These are phyloP conservation scores for Drosophila anomelani DNA, from an alignment of 2,888 invertebrate genomes.

Conservation along the genomic window DNA sequence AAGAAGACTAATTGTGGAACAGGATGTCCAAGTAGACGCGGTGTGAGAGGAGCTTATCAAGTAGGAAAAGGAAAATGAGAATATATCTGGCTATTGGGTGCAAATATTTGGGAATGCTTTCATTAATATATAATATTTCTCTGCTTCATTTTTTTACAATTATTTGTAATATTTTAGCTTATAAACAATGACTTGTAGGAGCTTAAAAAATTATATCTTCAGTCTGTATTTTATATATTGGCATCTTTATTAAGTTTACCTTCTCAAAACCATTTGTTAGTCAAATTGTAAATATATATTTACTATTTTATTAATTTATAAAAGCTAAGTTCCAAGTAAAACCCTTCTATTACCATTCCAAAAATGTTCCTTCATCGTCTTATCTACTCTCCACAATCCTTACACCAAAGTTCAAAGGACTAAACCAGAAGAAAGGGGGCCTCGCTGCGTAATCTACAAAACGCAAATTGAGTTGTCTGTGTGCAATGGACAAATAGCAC, in stretches of 20 bases:
- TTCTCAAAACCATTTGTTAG: too few species aligned
- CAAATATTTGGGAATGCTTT: too few species aligned
- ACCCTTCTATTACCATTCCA: not conserved
- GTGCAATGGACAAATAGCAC: constrained; percentile 40
- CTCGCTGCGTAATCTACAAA: constrained; percentile 30
- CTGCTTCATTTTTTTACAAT: too few species aligned
- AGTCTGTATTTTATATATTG: too few species aligned
- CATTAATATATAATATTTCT: too few species aligned
- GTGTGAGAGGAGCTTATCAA: not conserved
- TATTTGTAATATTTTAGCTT: too few species aligned
- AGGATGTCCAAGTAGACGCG: not conserved
- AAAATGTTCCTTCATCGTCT: not conserved
- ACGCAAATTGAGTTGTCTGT: constrained; percentile 49
- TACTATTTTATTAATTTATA: not conserved
- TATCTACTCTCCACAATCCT: not conserved
- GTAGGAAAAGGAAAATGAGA: not conserved
- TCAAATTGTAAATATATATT: too few species aligned
- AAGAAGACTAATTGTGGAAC: constrained; percentile 19
- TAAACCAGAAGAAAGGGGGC: not conserved
- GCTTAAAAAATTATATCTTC: too few species aligned
- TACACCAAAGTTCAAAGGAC: not conserved
- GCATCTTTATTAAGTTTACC: too few species aligned
- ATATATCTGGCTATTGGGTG: too few species aligned
- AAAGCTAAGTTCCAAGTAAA: not conserved
- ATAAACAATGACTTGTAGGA: too few species aligned